phyloP scores from a whole-genome alignment of 2,113 vertebrate species.

The Paratilapia polleni region DNA sequence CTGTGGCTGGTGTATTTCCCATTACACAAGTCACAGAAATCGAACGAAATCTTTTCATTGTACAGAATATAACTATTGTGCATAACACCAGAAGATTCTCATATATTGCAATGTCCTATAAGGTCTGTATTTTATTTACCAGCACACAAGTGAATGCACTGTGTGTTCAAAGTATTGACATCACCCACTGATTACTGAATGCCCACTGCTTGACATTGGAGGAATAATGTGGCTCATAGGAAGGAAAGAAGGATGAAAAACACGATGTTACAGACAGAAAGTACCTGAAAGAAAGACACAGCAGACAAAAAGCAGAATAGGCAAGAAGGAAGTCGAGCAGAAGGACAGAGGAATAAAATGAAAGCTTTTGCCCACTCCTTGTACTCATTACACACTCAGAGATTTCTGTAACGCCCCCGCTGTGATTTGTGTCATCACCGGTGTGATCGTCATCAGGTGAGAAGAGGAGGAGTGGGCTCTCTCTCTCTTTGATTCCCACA shows the following conservation, averaged over 20 bases:
- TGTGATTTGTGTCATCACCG: constrained; percentile 44
- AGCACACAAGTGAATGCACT: neutral
- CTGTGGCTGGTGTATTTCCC: neutral
- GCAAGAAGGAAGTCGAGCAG: neutral
- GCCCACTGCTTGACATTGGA: neutral
- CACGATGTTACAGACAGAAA: neutral
- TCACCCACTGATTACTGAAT: neutral
- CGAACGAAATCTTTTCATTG: neutral
- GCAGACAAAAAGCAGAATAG: neutral
- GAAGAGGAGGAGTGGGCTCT: constrained; percentile 56
- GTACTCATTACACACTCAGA: constrained; percentile 11
- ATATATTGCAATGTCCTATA: neutral
- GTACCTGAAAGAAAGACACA: neutral
- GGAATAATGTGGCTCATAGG: constrained; percentile 5
- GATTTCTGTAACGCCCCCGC: constrained; percentile 48
- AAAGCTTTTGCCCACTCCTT: neutral
- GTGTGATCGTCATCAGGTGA: constrained; percentile 68
- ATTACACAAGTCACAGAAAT: neutral
- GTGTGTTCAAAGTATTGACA: neutral
- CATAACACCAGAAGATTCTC: neutral
- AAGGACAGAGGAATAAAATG: neutral
- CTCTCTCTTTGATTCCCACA: constrained; percentile 54
- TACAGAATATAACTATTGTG: neutral
- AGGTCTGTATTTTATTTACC: neutral
- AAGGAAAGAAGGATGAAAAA: neutral